Conservation (phyloP, 2,113 vertebrate genomes). For the Penelope pileata region DNA sequence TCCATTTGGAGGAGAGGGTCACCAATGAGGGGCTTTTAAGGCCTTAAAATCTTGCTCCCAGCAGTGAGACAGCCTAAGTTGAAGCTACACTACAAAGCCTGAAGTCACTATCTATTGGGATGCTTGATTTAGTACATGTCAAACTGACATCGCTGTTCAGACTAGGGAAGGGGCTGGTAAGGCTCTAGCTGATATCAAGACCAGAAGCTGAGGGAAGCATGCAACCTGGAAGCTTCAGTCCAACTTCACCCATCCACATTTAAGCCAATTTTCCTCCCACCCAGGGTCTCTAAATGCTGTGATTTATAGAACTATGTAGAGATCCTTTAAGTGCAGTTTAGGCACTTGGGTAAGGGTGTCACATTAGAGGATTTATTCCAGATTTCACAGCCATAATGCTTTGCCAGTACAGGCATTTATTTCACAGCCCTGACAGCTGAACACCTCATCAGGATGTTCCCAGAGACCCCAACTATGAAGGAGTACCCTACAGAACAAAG, state of each 20-base stretch:
- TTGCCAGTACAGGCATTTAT: not conserved
- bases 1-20: not conserved
- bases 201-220: not conserved
- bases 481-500: not conserved
- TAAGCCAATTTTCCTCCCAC: not conserved
- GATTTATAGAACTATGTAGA: accelerated
- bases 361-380: not conserved
- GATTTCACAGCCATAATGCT: not conserved
- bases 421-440: not conserved
- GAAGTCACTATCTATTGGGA: not conserved
- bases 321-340: not conserved
- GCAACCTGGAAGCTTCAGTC: not conserved
- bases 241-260: not conserved
- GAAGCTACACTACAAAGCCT: not conserved
- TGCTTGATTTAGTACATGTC: not conserved
- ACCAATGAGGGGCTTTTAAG: not conserved
- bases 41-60: not conserved
- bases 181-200: not conserved
- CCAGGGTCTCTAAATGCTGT: not conserved
- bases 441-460: not conserved
- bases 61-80: not conserved
- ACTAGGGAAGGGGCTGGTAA: not conserved
- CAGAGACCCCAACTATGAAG: not conserved
- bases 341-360: not conserved
- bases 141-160: not conserved